Conservation (phyloP, 2,797 vertebrate genomes). For the Notolabrus celidotus region DNA sequence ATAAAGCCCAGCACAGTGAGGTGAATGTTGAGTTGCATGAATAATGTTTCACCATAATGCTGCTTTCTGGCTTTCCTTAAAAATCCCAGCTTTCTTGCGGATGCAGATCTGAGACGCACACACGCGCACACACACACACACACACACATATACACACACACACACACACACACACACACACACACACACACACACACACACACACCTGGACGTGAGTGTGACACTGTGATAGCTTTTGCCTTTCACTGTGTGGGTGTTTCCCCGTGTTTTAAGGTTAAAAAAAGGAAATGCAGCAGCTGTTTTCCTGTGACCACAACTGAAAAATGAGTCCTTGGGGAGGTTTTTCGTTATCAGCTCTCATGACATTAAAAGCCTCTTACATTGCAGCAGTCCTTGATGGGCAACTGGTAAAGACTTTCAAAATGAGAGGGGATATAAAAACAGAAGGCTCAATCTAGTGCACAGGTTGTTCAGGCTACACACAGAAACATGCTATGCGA, state of each 20-base stretch:
- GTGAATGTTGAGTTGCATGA: conserved; percentile 14
- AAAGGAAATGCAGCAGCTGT: conserved; percentile 31
- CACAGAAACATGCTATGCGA: conserved; percentile 77
- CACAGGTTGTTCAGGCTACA: conserved; percentile 57
- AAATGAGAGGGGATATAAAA: neutral
- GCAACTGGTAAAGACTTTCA: conserved; percentile 17
- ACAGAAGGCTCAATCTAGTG: conserved; percentile 26
- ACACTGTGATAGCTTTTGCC: conserved; percentile 7
- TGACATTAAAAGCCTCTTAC: conserved; percentile 48
- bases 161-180: conserved; percentile 15
- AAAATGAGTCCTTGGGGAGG: conserved; percentile 44
- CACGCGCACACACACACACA: conserved; percentile 22
- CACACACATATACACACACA: conserved; percentile 28
- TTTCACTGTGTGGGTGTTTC: conserved; percentile 55
- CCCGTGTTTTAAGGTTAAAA: conserved; percentile 53
- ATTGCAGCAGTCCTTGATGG: conserved; percentile 45
- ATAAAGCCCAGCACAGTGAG: neutral
- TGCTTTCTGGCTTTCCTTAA: conserved; percentile 9
- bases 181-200: conserved; percentile 15
- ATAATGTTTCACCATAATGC: conserved; percentile 20
- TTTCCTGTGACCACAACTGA: conserved; percentile 49
- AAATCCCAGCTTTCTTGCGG: conserved; percentile 16
- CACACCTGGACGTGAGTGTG: conserved; percentile 34
- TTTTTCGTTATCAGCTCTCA: conserved; percentile 22
- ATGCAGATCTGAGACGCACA: neutral